Evolutionary conservation across 2,113 vertebrate genomes (phyloP).

Genomic region (Alethe castanea): DNA sequence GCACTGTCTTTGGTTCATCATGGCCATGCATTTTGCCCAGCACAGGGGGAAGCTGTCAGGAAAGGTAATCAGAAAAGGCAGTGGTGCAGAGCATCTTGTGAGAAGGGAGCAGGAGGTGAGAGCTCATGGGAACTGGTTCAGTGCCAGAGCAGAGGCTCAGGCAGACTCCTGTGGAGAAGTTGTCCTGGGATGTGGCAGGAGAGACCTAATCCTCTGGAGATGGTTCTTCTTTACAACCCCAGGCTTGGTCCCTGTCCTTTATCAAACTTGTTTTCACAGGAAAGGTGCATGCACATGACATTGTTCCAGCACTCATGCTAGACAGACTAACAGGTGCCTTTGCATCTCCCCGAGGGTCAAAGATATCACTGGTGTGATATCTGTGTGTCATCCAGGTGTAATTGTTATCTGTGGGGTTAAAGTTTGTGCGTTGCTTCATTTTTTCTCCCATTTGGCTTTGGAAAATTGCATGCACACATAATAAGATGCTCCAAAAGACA

Average conservation of each 20-base stretch:
- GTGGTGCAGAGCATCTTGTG: background rate
- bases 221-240: rapidly evolving
- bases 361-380: background rate
- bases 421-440: background rate
- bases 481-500: background rate
- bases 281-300: background rate
- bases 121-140: background rate
- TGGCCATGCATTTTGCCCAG: rapidly evolving
- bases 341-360: background rate
- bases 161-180: background rate
- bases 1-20: background rate
- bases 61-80: background rate
- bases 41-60: background rate
- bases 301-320: background rate
- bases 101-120: background rate
- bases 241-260: background rate
- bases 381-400: background rate
- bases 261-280: background rate
- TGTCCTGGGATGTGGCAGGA: background rate
- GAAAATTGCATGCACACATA: background rate
- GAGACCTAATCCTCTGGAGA: background rate
- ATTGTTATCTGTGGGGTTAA: background rate
- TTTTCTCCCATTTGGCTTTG: background rate
- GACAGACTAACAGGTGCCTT: background rate
- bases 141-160: background rate